These are phyloP conservation scores for Acromyrmex charruanus DNA, from an alignment of 1,140 invertebrate genomes.

Conservation along the genomic window DNA sequence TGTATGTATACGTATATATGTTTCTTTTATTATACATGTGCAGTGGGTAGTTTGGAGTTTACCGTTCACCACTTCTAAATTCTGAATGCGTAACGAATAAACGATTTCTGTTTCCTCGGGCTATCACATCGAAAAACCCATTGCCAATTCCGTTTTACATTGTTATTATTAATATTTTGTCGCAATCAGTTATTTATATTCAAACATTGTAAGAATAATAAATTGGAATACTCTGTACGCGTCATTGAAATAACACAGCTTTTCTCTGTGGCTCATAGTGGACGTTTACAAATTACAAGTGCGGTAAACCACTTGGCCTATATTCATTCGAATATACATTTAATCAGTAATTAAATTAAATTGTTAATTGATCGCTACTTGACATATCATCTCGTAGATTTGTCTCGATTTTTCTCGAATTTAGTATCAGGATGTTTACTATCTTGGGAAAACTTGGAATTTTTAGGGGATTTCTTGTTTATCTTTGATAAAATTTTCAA, in stretches of 20 bases:
- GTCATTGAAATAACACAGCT: neutral
- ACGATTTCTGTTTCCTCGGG: slow-evolving; percentile 12
- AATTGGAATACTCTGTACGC: neutral
- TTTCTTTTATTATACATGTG: slow-evolving; percentile 28
- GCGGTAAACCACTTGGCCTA: neutral
- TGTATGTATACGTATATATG: neutral
- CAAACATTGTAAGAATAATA: slow-evolving; percentile 5
- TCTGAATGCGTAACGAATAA: slow-evolving; percentile 35
- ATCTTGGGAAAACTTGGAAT: no score
- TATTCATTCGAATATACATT: neutral
- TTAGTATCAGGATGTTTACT: neutral
- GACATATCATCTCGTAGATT: no score
- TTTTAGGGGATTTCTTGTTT: no score
- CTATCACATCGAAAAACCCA: slow-evolving; percentile 19
- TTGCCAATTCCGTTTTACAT: slow-evolving; percentile 10
- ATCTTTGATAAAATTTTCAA: no score
- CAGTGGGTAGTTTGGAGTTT: neutral
- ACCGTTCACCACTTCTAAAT: neutral
- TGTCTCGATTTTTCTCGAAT: neutral
- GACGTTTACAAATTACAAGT: slow-evolving; percentile 6
- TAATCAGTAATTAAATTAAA: neutral
- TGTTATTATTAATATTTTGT: slow-evolving; percentile 34
- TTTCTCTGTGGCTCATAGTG: neutral
- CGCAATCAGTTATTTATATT: slow-evolving; percentile 24
- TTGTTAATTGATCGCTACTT: neutral